Conservation (phyloP, 2,888 invertebrate genomes). For the Leptura quadrifasciata region DNA sequence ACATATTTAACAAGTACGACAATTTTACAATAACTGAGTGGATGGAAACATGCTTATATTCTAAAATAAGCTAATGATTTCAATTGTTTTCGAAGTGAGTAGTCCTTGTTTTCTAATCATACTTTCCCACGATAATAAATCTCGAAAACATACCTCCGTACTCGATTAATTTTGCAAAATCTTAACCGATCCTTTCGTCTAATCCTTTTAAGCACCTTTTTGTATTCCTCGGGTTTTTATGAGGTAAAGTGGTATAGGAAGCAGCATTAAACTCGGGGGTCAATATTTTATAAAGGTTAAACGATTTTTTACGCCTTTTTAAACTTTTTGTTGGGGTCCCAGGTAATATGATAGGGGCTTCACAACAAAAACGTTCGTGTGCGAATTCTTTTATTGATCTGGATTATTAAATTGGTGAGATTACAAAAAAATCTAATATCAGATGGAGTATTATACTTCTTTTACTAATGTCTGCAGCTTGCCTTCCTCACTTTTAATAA, state of each 20-base stretch:
- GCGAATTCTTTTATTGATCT: conserved; percentile 35
- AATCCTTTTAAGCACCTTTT: conserved; percentile 56
- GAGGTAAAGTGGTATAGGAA: conserved; percentile 56
- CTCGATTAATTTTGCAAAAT: conserved; percentile 53
- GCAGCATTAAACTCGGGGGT: conserved; percentile 56
- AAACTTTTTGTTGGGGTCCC: conserved; percentile 61
- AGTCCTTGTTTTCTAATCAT: conserved; percentile 23
- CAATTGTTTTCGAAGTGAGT: neutral
- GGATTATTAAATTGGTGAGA: conserved; percentile 41
- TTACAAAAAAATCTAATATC: conserved; percentile 23
- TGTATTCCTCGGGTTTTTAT: conserved; percentile 47
- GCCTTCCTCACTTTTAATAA: neutral
- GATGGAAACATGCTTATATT: neutral
- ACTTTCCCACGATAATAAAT: conserved; percentile 60
- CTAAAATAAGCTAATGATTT: neutral
- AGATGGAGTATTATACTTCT: neutral
- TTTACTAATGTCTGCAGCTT: conserved; percentile 1
- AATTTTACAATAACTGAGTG: neutral
- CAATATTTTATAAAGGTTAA: conserved; percentile 64
- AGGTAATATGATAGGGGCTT: conserved; percentile 61
- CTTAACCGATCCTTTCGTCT: conserved; percentile 49
- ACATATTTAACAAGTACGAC: neutral
- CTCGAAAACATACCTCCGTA: conserved; percentile 43
- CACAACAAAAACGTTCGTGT: conserved; percentile 53
- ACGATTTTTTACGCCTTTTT: conserved; percentile 67